Conservation (phyloP, 2,113 vertebrate genomes). For the Benitochromis conjunctus region DNA sequence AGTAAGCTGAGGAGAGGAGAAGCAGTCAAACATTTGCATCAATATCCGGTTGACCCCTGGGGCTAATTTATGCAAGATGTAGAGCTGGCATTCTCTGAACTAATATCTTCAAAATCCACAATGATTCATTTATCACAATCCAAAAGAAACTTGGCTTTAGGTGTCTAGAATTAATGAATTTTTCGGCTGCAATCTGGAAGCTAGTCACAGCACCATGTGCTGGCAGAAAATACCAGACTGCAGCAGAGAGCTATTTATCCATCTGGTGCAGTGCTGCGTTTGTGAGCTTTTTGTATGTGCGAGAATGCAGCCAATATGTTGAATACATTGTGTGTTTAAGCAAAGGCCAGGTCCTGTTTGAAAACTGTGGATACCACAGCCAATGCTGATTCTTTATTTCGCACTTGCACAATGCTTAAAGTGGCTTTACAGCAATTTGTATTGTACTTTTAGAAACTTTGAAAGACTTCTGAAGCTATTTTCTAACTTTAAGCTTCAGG, state of each 20-base stretch:
- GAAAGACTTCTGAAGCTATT: not conserved
- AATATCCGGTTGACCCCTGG: constrained; percentile 54
- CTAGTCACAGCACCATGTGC: constrained; percentile 34
- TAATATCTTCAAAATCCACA: constrained; percentile 62
- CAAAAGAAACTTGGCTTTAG: constrained; percentile 51
- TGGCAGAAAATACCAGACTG: constrained; percentile 45
- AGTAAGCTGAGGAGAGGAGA: constrained; percentile 2
- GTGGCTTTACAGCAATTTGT: not conserved
- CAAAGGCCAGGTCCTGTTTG: not conserved
- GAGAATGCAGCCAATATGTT: not conserved
- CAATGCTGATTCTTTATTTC: not conserved
- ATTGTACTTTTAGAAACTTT: not conserved
- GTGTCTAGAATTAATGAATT: constrained; percentile 49
- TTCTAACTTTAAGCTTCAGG: not conserved
- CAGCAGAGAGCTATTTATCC: constrained; percentile 46
- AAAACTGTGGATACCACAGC: not conserved
- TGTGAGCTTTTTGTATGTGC: constrained; percentile 1
- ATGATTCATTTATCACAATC: constrained; percentile 60
- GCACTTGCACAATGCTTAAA: not conserved
- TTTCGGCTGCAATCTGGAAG: constrained; percentile 49
- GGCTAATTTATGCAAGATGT: constrained; percentile 60
- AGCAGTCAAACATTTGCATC: constrained; percentile 47
- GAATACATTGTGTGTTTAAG: not conserved
- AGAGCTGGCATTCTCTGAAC: constrained; percentile 24
- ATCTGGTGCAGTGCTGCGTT: constrained; percentile 34